Percentiles rank a stretch among this genome's conserved stretches.
Evolutionary conservation across 2,113 vertebrate genomes (phyloP).

Genomic region (Chinchilla lanigera): DNA sequence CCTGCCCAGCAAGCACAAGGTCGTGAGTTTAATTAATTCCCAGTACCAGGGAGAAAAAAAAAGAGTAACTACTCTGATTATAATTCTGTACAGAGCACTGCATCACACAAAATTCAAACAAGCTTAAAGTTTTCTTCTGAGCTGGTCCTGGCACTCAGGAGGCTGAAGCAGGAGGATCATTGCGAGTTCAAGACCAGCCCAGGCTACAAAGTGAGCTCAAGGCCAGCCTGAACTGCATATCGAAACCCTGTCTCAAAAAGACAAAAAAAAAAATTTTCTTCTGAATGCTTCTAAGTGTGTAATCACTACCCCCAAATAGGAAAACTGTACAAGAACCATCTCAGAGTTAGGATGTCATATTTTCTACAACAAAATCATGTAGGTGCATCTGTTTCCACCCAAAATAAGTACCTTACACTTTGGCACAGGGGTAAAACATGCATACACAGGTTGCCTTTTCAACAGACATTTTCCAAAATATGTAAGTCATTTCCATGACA

Average conservation of each 20-base stretch:
- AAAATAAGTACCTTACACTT: not conserved
- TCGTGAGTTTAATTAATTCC: no score
- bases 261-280: not conserved
- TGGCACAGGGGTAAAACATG: not conserved
- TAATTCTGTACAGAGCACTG: not conserved
- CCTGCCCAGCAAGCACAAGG: no score
- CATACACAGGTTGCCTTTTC: not conserved
- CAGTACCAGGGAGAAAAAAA: no score
- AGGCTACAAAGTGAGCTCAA: no score
- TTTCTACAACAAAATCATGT: not conserved
- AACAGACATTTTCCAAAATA: not conserved
- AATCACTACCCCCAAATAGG: not conserved
- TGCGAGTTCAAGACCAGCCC: no score
- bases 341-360: not conserved
- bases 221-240: no score
- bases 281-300: not conserved
- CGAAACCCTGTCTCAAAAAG: no score
- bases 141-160: no score
- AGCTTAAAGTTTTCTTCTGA: not conserved
- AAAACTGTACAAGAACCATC: not conserved
- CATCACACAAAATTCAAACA: not conserved
- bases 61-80: not conserved
- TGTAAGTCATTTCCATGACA: not conserved
- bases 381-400: not conserved
- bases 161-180: no score